Percentiles rank a stretch among this genome's conserved stretches.
phyloP scores from a whole-genome alignment of 2,888 invertebrate genomes.

The Spialia ferax region DNA sequence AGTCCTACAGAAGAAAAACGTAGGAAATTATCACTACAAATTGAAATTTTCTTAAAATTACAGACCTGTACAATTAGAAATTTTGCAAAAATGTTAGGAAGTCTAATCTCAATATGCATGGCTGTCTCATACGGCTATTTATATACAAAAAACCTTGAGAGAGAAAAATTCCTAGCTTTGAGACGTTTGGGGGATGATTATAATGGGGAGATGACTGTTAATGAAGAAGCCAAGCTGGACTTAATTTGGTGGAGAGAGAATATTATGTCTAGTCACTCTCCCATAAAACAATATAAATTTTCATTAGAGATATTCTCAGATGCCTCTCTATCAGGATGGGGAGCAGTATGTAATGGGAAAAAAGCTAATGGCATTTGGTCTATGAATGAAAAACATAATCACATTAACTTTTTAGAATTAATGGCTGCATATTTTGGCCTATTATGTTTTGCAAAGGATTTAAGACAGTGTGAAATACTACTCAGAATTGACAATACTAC shows the following conservation, averaged over 20 bases:
- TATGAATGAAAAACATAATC: neutral
- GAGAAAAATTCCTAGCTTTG: conserved; percentile 1
- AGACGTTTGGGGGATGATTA: conserved; percentile 1
- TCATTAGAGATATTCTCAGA: neutral
- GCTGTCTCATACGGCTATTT: neutral
- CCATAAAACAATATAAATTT: neutral
- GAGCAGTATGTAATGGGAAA: neutral
- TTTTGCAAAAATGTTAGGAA: neutral
- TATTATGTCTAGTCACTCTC: neutral
- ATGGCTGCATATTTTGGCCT: neutral
- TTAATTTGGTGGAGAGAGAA: neutral
- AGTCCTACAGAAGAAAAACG: neutral
- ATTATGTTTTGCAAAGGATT: neutral
- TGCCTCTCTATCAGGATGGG: neutral
- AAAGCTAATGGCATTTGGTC: neutral
- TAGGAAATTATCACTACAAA: neutral
- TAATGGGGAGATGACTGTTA: neutral
- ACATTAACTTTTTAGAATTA: neutral
- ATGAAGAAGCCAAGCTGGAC: neutral
- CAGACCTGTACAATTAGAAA: neutral
- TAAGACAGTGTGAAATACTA: neutral
- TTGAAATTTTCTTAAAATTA: neutral
- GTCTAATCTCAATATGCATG: neutral
- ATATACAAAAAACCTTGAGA: neutral
- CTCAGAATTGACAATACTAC: neutral